These are phyloP conservation scores for Lycaon pictus DNA, from an alignment of 2,113 vertebrate species.

Conservation along the genomic window DNA sequence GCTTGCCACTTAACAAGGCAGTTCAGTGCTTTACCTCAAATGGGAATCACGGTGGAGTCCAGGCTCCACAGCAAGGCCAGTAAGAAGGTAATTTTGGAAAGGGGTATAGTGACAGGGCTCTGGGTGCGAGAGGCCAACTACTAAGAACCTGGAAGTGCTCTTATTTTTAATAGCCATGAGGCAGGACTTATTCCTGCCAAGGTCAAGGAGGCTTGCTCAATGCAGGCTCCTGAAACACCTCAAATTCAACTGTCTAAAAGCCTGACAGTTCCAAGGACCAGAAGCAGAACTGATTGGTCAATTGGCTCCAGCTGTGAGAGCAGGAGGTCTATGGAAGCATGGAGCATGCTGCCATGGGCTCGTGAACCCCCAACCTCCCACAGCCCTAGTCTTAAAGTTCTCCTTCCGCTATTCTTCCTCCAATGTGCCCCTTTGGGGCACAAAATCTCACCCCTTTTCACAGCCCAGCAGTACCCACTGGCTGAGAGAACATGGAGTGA, in stretches of 20 bases:
- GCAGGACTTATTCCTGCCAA: neutral
- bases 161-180: neutral
- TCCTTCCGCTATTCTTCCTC: neutral
- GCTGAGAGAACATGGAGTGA: neutral
- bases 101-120: neutral
- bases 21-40: neutral
- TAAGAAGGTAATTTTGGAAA: neutral
- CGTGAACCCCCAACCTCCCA: too few relatives aligned
- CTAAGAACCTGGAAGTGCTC: neutral
- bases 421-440: neutral
- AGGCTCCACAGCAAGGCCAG: neutral
- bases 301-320: neutral
- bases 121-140: neutral
- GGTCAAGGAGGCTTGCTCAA: neutral
- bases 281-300: neutral
- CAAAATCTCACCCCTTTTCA: neutral
- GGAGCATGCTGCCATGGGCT: neutral
- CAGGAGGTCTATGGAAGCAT: fast-evolving
- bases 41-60: neutral
- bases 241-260: neutral
- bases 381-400: neutral
- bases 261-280: neutral
- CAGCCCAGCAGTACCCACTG: neutral
- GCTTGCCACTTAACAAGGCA: neutral
- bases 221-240: neutral